phyloP scores from a whole-genome alignment of 2,888 invertebrate species.

The Coenonympha arcania region DNA sequence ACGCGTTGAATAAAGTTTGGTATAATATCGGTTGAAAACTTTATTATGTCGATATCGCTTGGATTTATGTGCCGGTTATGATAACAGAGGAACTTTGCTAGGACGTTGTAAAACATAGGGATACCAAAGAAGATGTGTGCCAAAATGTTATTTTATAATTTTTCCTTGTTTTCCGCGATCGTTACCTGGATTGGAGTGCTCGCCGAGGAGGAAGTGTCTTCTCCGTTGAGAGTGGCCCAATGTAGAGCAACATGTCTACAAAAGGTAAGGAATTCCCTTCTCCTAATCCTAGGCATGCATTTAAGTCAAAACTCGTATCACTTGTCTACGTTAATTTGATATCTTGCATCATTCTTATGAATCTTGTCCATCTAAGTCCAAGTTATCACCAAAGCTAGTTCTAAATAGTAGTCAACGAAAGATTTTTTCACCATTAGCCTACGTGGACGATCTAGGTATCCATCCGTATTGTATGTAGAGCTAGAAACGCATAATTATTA shows the following conservation, averaged over 20 bases:
- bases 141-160: conserved; percentile 73
- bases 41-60: conserved; percentile 50
- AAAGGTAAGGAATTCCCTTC: conserved; percentile 65
- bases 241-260: conserved; percentile 82
- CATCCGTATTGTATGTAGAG: no score
- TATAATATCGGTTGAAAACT: conserved; percentile 46
- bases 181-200: conserved; percentile 68
- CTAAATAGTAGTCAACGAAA: no score
- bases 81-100: conserved; percentile 54
- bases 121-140: conserved; percentile 74
- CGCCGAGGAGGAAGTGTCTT: conserved; percentile 79
- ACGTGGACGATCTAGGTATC: no score
- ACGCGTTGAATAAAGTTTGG: conserved; percentile 27
- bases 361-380: no score
- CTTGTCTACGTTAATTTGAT: neutral
- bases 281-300: neutral
- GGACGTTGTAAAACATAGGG: conserved; percentile 41
- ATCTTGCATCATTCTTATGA: no score
- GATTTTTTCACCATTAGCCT: no score
- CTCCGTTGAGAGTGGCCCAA: conserved; percentile 80
- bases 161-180: conserved; percentile 60
- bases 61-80: conserved; percentile 62
- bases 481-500: no score
- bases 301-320: neutral
- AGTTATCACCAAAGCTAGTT: no score